A percentile compares a stretch with the other conserved stretches of the same genome.
phyloP scores from a whole-genome alignment of 2,888 invertebrate species.

The Andrena chrysosceles region DNA sequence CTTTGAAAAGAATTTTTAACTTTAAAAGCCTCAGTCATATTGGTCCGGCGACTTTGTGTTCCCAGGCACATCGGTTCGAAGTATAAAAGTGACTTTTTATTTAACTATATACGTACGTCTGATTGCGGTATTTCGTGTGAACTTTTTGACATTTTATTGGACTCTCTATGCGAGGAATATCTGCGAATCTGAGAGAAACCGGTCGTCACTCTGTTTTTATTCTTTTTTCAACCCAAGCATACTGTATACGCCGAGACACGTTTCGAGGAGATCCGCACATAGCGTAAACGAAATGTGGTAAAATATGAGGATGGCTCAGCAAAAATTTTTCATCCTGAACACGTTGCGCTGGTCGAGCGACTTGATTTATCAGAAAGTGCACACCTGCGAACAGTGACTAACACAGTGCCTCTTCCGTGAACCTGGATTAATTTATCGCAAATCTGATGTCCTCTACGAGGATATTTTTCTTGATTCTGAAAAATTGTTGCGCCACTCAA shows the following conservation, averaged over 20 bases:
- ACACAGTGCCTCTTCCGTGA: conserved; percentile 13
- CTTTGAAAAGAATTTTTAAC: too few species aligned
- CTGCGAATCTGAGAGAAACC: not conserved
- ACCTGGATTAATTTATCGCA: conserved; percentile 50
- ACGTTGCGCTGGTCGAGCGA: conserved; percentile 7
- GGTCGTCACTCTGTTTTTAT: not conserved
- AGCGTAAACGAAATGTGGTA: not conserved
- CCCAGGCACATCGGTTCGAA: not conserved
- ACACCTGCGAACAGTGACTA: conserved; percentile 45
- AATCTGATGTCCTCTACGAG: conserved; percentile 17
- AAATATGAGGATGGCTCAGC: conserved; percentile 11
- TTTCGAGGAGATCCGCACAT: not conserved
- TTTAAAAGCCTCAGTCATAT: too few species aligned
- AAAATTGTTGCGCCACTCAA: conserved; percentile 14
- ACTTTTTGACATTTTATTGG: too few species aligned
- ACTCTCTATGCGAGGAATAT: not conserved
- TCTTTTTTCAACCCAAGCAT: not conserved
- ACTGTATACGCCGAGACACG: not conserved
- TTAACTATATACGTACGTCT: too few species aligned
- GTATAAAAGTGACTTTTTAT: not conserved
- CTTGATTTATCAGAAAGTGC: conserved; percentile 45
- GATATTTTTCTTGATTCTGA: conserved; percentile 16
- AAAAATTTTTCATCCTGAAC: conserved; percentile 20
- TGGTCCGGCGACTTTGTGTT: too few species aligned
- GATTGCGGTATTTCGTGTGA: too few species aligned